phyloP scores from a whole-genome alignment of 2,888 invertebrate genomes.

The Phorcus lineatus region DNA sequence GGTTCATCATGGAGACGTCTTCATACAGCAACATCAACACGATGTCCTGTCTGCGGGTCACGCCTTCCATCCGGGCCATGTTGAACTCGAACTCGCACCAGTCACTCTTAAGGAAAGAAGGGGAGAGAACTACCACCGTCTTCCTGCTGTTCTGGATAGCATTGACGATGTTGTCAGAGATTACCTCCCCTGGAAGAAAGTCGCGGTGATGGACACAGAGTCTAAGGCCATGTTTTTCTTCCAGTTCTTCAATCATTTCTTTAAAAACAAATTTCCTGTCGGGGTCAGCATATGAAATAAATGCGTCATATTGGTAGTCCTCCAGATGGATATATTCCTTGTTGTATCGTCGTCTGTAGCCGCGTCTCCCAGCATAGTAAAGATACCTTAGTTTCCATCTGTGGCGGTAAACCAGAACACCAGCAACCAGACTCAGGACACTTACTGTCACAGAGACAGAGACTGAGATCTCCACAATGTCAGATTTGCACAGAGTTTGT shows the following conservation, averaged over 20 bases:
- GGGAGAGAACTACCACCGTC: slow-evolving; percentile 38
- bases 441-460: too few species aligned
- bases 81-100: slow-evolving; percentile 45
- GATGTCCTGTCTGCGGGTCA: slow-evolving; percentile 22
- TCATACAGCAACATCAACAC: slow-evolving; percentile 23
- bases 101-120: slow-evolving; percentile 31
- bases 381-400: slow-evolving; percentile 29
- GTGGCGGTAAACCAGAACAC: slow-evolving; percentile 21
- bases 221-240: not conserved
- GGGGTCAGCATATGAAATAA: slow-evolving; percentile 8
- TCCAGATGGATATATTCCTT: too few species aligned
- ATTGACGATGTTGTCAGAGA: slow-evolving; percentile 34
- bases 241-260: not conserved
- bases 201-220: slow-evolving; percentile 37
- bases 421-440: not conserved
- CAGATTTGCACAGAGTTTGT: too few species aligned
- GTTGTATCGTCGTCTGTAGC: too few species aligned
- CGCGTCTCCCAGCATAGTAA: slow-evolving; percentile 3
- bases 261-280: not conserved
- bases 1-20: not conserved
- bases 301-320: slow-evolving; percentile 1
- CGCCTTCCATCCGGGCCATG: slow-evolving; percentile 28
- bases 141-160: slow-evolving; percentile 39
- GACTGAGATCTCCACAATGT: too few species aligned
- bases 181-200: slow-evolving; percentile 36